Evolutionary conservation across 2,113 vertebrate species (phyloP), one percentile per base, ranked within the genome.

Genomic region (Triplophysa rosa): DNA sequence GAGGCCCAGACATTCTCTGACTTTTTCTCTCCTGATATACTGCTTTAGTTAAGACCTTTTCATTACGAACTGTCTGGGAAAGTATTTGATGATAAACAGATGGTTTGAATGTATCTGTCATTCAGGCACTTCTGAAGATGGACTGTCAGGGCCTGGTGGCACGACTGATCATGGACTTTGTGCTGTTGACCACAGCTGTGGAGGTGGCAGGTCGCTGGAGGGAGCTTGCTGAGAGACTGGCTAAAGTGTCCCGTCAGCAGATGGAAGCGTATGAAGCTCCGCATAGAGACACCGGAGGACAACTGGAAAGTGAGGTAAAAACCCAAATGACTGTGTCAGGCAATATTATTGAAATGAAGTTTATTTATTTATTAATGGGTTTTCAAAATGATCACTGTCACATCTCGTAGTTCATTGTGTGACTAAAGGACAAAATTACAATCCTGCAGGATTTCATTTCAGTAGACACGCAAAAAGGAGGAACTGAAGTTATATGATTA

Each of bases 201-300:
- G 98, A 99, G 88, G 93, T 98, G 82, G 94, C 97, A 0, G 94
- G 94, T 13, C 95, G 98, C 70, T 99, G 98, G 98, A 88, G 96
- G 85, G 98, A 99, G 86, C 93, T 99, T 0, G 97, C 97, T 0
- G 98, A 99, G 85, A 95, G 94, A 86, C 92, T 99, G 0, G 87
- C 93, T 80, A 98, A 95, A 86, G 95, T 98, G 12, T 96, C 97
- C 47, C 94, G 88, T 71, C 95, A 95, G 78, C 98, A 99, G 92
- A 97, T 99, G 96, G 98, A 99, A 0, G 96, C 95, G 0, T 99
- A 98, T 0, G 98, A 99, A 90, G 96, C 96, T 0, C 98, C 97
- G 0, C 97, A 99, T 81, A 90, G 96, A 0, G 96, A 98, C 90
- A 93, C 90, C 86, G 93, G 90, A 0, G 98, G 98, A 5, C 81